These are phyloP conservation scores for Andrena dorsata DNA, from an alignment of 2,888 invertebrate species.

Conservation along the genomic window DNA sequence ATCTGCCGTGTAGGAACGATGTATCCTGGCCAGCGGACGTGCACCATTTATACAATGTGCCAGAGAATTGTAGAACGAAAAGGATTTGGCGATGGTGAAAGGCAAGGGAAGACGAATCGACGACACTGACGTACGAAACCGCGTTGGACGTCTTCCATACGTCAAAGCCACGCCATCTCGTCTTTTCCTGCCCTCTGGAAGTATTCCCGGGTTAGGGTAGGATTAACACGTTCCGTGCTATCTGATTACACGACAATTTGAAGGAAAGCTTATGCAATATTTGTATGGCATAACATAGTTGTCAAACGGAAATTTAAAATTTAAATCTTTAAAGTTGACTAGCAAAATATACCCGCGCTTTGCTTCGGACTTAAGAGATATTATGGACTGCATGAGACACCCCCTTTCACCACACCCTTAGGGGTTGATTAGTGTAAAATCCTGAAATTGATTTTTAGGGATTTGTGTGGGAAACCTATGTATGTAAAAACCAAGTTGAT, in stretches of 20 bases:
- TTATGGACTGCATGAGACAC: too few relatives aligned
- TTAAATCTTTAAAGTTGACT: too few relatives aligned
- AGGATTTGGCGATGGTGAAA: constrained; percentile 78
- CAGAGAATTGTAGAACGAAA: constrained; percentile 74
- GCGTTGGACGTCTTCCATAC: constrained; percentile 79
- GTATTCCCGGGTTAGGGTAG: constrained; percentile 53
- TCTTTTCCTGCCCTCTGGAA: constrained; percentile 61
- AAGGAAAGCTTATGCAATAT: not conserved
- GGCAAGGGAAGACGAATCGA: constrained; percentile 83
- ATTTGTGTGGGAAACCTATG: too few relatives aligned
- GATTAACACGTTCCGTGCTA: constrained; percentile 40
- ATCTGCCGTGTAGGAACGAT: constrained; percentile 69
- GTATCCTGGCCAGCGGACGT: constrained; percentile 72
- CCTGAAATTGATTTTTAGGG: too few relatives aligned
- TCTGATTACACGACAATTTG: not conserved
- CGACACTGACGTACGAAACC: constrained; percentile 79
- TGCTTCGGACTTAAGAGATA: too few relatives aligned
- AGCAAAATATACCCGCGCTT: too few relatives aligned
- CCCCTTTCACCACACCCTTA: too few relatives aligned
- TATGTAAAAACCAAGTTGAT: too few relatives aligned
- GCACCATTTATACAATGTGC: constrained; percentile 79
- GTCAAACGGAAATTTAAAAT: too few relatives aligned
- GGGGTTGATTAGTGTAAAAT: too few relatives aligned
- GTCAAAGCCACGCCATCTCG: constrained; percentile 76
- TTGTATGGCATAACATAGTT: not conserved